Base-by-base conservation (phyloP, 2,888 invertebrate genomes). In the Microplitis manilae region DNA sequence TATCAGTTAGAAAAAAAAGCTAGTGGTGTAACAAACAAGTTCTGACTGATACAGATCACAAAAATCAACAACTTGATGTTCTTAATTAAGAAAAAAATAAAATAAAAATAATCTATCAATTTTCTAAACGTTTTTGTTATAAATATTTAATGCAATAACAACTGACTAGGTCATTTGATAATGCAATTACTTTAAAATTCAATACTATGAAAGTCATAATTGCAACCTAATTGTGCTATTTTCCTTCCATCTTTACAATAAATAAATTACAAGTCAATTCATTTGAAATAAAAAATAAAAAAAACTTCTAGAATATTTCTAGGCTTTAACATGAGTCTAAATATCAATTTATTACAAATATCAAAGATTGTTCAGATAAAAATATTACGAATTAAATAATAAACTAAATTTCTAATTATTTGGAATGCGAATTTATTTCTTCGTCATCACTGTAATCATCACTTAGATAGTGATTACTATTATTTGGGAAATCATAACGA, bases 381-480 rank as follows among this genome's bases (percentile, higher is more conserved):
- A 9, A 64, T 15, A 41, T 70, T 17, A n/a, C 50, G 50, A 15
- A 17, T 38, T 64, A 39, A 62, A 40, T 17, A 60, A 20, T 5
- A 70, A 40, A 62, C 13, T 13, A 50, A 50, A 50, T 5, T 50
- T 13, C 8, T 17, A 15, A 87, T 87, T 85, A 88, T 85, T 89
- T 88, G 20, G 86, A 87, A 78, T 82, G 86, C 68, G 86, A 81
- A 82, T 84, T 84, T 69, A 86, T 85, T 73, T 89, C 90, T 75
- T 90, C 90, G 77, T 90, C 90, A 74, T 90, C 90, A 80, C 90
- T 90, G 79, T 89, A 89, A 80, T 90, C 90, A 75, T 90, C 90
- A 75, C 88, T 89, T 50, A 89, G 83, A 81, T 88, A 89, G 74
- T 88, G 87, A 83, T 85, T 87, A 78, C 77, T 84, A 17, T 62